phyloP scores from a whole-genome alignment of 2,113 vertebrate genomes.

The Corythornis madagascariensis region DNA sequence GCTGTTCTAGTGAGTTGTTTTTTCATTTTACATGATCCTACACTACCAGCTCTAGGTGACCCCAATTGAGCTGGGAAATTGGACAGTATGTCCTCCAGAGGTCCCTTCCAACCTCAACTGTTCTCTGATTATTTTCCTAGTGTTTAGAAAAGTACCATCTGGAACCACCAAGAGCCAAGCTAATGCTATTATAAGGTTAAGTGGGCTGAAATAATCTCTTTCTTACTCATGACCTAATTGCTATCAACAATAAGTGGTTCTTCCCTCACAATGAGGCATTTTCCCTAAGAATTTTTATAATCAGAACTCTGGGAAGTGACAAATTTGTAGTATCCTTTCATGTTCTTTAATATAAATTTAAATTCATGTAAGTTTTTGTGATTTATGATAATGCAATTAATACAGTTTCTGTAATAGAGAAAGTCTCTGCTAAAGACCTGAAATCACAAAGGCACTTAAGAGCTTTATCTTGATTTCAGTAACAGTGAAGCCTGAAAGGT shows the following conservation, averaged over 20 bases:
- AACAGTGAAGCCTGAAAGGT: background rate
- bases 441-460: background rate
- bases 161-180: background rate
- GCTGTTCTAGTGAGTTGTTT: background rate
- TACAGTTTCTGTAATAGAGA: background rate
- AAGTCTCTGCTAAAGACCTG: background rate
- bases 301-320: background rate
- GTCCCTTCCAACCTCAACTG: background rate
- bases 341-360: background rate
- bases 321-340: background rate
- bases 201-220: background rate
- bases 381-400: background rate
- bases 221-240: background rate
- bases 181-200: background rate
- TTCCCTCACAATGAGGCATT: background rate
- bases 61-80: accelerated
- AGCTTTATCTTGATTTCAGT: background rate
- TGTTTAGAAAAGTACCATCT: background rate
- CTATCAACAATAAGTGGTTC: background rate
- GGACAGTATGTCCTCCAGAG: background rate
- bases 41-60: background rate
- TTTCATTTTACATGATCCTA: background rate
- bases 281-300: background rate
- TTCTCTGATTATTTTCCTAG: background rate
- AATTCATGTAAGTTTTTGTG: background rate